Evolutionary conservation across 2,797 vertebrate genomes (phyloP).

Genomic region (Bradypodion ventrale): DNA sequence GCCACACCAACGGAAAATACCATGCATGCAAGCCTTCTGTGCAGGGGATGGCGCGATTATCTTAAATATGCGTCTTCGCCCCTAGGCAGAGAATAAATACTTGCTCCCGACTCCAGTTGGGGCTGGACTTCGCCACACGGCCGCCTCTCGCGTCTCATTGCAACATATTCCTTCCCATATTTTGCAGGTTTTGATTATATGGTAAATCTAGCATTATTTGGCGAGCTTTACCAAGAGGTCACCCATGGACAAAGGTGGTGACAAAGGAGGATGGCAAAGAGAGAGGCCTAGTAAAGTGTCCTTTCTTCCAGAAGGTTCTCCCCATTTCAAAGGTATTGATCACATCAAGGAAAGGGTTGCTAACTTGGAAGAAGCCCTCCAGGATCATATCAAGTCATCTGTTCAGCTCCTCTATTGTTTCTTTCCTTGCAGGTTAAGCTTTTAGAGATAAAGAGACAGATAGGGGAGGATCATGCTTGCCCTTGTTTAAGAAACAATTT

Average conservation of each 20-base stretch:
- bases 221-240: not conserved
- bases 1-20: too few species aligned
- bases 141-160: too few species aligned
- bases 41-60: too few species aligned
- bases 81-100: too few species aligned
- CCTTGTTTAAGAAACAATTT: conserved; percentile 53
- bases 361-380: conserved; percentile 21
- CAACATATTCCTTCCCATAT: not conserved
- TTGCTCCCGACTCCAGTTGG: too few species aligned
- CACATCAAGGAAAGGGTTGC: not conserved
- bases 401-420: conserved; percentile 34
- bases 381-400: conserved; percentile 25
- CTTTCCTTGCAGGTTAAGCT: conserved; percentile 30
- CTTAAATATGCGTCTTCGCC: too few species aligned
- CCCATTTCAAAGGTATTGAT: not conserved
- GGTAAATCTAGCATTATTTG: not conserved
- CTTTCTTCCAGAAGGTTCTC: not conserved
- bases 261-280: not conserved
- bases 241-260: not conserved
- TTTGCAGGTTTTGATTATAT: not conserved
- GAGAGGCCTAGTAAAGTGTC: not conserved
- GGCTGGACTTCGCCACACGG: too few species aligned
- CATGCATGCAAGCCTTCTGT: too few species aligned
- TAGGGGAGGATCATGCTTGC: conserved; percentile 48
- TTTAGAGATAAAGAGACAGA: conserved; percentile 15